phyloP scores from a whole-genome alignment of 2,113 vertebrate genomes.

The Spheniscus mendiculus region DNA sequence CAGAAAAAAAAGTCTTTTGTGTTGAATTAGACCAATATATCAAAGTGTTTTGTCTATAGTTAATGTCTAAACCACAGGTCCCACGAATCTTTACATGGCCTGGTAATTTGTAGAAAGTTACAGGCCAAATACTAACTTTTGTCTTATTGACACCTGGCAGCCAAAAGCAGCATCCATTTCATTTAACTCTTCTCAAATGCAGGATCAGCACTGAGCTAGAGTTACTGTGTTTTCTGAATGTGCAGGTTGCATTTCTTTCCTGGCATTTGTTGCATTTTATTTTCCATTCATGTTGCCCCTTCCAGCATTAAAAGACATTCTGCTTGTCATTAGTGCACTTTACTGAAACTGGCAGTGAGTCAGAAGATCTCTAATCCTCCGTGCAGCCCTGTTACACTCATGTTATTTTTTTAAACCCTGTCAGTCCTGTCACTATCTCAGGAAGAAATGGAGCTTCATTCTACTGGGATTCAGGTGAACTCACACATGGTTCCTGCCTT shows the following conservation, averaged over 20 bases:
- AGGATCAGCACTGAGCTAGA: not conserved
- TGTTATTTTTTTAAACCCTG: not conserved
- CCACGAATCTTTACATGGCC: not conserved
- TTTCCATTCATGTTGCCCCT: not conserved
- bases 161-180: not conserved
- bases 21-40: not conserved
- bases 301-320: not conserved
- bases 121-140: not conserved
- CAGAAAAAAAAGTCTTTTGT: not conserved
- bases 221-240: not conserved
- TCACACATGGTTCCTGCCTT: not conserved
- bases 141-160: not conserved
- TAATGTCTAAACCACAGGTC: not conserved
- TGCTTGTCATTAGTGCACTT: not conserved
- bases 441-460: not conserved
- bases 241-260: not conserved
- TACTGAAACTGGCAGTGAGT: not conserved
- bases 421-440: not conserved
- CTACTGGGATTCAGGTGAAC: not conserved
- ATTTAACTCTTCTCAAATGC: not conserved
- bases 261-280: not conserved
- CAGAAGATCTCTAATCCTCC: not conserved
- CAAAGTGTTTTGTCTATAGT: not conserved
- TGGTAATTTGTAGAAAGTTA: not conserved
- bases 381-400: not conserved